Evolutionary conservation across 2,113 vertebrate genomes (phyloP).

Genomic region (Clarias magur): DNA sequence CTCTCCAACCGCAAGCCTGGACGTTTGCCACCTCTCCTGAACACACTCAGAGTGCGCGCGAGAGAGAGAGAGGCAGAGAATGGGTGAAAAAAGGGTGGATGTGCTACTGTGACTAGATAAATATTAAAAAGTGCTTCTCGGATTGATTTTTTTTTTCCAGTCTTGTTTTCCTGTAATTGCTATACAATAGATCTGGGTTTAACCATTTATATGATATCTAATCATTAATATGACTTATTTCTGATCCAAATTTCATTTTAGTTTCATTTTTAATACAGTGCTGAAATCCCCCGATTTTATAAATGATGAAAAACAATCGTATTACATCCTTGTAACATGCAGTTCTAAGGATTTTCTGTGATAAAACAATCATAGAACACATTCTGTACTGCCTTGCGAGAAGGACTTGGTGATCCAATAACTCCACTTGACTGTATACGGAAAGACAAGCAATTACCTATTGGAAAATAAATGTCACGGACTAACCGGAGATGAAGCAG

Average conservation of each 20-base stretch:
- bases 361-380: conserved; percentile 70
- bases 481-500: too few relatives aligned
- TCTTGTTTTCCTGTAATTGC: conserved; percentile 10
- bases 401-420: conserved; percentile 74
- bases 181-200: conserved; percentile 7
- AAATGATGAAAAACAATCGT: conserved; percentile 56
- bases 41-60: conserved; percentile 14
- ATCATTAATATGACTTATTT: background rate
- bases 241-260: background rate
- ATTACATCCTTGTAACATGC: conserved; percentile 62
- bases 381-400: conserved; percentile 74
- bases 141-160: conserved; percentile 46
- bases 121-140: conserved; percentile 7
- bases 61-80: conserved; percentile 4
- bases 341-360: conserved; percentile 74
- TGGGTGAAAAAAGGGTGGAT: background rate
- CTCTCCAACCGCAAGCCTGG: conserved; percentile 36
- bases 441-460: conserved; percentile 60
- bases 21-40: conserved; percentile 31
- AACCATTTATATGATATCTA: background rate
- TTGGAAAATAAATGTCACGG: too few relatives aligned
- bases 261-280: background rate
- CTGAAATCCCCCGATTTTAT: conserved; percentile 8
- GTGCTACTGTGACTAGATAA: conserved; percentile 10
- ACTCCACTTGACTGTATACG: conserved; percentile 70